Percentiles rank a stretch among this genome's conserved stretches.
These are phyloP conservation scores for Rutpela maculata DNA, from an alignment of 2,888 invertebrate species.

Conservation along the genomic window DNA sequence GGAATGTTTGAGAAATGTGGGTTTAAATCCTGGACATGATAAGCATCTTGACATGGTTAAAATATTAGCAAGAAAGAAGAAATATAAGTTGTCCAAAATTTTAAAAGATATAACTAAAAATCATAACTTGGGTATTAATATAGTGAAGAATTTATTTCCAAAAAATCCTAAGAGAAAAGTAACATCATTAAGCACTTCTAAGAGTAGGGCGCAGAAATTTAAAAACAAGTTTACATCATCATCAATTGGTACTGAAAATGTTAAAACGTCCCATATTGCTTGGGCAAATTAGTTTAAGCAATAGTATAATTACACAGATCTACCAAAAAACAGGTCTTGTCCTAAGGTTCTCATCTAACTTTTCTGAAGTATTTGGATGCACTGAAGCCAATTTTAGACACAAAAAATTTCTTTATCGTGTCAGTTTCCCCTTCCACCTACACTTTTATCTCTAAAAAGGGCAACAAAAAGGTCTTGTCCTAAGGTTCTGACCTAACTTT, in stretches of 20 bases:
- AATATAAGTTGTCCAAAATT: conserved; percentile 68
- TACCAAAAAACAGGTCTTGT: too few species aligned
- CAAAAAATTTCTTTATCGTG: too few species aligned
- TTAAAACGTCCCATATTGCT: conserved; percentile 45
- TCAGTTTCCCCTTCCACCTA: too few species aligned
- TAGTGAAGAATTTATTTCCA: conserved; percentile 66
- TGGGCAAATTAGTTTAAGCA: conserved; percentile 52
- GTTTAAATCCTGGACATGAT: conserved; percentile 83
- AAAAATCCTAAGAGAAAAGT: conserved; percentile 41
- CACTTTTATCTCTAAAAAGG: too few species aligned
- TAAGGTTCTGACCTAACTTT: too few species aligned
- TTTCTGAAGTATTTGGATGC: too few species aligned
- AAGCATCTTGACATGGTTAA: conserved; percentile 75
- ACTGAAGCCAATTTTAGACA: too few species aligned
- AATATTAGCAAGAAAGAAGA: conserved; percentile 62
- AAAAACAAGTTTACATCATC: conserved; percentile 10
- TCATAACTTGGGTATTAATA: conserved; percentile 70
- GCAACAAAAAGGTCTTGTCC: too few species aligned
- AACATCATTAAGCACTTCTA: too few species aligned
- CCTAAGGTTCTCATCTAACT: too few species aligned
- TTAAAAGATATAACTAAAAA: conserved; percentile 68
- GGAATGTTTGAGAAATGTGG: conserved; percentile 74
- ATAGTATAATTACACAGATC: too few species aligned
- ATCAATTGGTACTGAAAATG: conserved; percentile 17
- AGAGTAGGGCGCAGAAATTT: background rate